Conservation (phyloP, 2,113 vertebrate species). For the Prunella fulvescens region DNA sequence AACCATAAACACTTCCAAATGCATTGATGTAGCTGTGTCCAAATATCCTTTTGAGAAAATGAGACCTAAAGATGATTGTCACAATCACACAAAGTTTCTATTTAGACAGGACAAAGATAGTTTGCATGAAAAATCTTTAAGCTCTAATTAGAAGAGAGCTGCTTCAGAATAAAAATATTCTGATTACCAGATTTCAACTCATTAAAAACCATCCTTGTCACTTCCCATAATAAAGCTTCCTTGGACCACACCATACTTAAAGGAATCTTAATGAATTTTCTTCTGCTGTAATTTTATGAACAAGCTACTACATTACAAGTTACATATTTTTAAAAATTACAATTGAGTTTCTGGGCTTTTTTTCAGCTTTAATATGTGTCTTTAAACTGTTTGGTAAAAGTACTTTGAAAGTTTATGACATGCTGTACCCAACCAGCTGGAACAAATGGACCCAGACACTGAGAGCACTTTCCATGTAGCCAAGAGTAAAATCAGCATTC, state of each 20-base stretch:
- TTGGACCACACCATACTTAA: not conserved
- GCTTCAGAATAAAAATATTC: not conserved
- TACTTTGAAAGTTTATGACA: not conserved
- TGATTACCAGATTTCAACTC: not conserved
- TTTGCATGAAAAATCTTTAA: not conserved
- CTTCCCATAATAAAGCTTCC: not conserved
- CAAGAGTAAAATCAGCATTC: not conserved
- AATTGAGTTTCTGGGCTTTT: not conserved
- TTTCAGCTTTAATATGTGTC: not conserved
- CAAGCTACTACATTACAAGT: not conserved
- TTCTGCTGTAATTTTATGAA: not conserved
- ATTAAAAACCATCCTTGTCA: not conserved
- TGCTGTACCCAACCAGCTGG: not conserved
- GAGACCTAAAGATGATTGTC: not conserved
- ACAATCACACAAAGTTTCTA: not conserved
- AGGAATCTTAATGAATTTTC: not conserved
- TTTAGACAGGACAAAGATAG: not conserved
- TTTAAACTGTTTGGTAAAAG: not conserved
- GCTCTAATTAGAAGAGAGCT: not conserved
- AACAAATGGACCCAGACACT: not conserved
- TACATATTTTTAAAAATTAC: not conserved
- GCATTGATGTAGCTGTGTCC: not conserved
- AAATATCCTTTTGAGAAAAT: not conserved
- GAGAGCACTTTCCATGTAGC: not conserved
- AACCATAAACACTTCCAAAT: not conserved